Base-by-base conservation (phyloP, 2,888 invertebrate species). In the Andrena trimmerana region DNA sequence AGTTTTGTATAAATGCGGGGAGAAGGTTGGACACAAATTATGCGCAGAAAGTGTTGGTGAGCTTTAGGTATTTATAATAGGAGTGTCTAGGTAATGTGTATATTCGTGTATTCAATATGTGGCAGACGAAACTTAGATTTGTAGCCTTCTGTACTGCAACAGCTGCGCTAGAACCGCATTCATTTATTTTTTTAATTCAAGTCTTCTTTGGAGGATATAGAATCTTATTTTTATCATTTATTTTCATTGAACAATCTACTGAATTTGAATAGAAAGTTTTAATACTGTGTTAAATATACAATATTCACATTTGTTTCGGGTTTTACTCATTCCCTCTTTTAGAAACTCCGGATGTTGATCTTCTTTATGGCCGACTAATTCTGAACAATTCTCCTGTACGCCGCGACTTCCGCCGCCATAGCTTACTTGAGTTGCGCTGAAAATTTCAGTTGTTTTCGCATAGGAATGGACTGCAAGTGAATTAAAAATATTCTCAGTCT, bases 291-390 rank as follows among this genome's bases (percentile, higher is more conserved):
- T 24, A 57, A 20, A 10, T 57, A 57, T 8, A 27, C 27, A 27
- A 7, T 27, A 57, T 24, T 57, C 57, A 4, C 8, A 8, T 57
- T 10, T 24, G 27, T 27, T 57, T 20, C 24, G 57, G 24, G 57
- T 27, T 57, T 24, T 13, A 27, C 20, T 27, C 24, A 16, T 29
- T 68, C 16, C 10, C 20, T 50, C 29, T 13, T 5, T 8, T 60
- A 42, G 31, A 13, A 33, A 57, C 24, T 1, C 62, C 52, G 31
- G 42, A 50, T 63, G 50, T 63, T 63, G 52, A 72, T 33, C 13
- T 36, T 52, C 10, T 6, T 57, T 57, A 57, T 57, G 24, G 24
- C 67, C 24, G 66, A 48, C 73, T 48, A 59, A 59, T 74, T 59
- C 73, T 31, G 42, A 48, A 48, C 10, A 16, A 16, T 59, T 74